These are phyloP conservation scores for Leptinotarsa juncta DNA, from an alignment of 2,888 invertebrate species.

Conservation along the genomic window DNA sequence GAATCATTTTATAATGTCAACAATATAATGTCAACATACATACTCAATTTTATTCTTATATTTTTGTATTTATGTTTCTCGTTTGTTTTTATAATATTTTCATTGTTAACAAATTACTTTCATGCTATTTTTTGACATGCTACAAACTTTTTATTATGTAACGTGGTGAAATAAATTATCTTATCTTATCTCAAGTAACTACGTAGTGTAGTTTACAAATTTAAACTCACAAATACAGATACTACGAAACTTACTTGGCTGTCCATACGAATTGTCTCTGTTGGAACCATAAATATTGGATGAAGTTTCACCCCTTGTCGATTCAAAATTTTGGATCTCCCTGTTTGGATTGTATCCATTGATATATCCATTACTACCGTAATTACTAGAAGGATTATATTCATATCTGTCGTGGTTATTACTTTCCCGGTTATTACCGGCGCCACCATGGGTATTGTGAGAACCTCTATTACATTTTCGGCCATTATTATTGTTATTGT, in stretches of 20 bases:
- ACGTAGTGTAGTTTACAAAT: too few species aligned
- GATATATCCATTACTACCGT: conserved; percentile 24
- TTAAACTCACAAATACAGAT: background rate
- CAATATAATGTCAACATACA: too few species aligned
- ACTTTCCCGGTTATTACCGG: background rate
- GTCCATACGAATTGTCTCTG: conserved; percentile 20
- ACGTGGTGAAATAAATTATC: too few species aligned
- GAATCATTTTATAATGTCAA: too few species aligned
- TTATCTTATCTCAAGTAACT: too few species aligned
- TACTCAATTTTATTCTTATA: too few species aligned
- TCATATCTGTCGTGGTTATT: conserved; percentile 22
- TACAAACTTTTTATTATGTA: too few species aligned
- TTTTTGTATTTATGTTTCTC: too few species aligned
- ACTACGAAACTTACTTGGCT: background rate
- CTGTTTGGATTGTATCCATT: conserved; percentile 22
- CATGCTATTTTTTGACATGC: too few species aligned
- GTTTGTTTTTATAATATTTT: too few species aligned
- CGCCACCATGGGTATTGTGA: too few species aligned
- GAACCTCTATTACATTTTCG: background rate
- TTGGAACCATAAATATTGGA: conserved; percentile 28
- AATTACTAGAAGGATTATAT: conserved; percentile 1
- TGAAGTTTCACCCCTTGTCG: background rate
- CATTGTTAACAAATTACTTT: too few species aligned
- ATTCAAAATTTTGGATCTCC: conserved; percentile 4
- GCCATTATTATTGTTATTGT: conserved; percentile 19